A percentile compares a stretch with the other conserved stretches of the same genome.
These are phyloP conservation scores for Lepidurus packardi DNA, from an alignment of 1,140 invertebrate genomes.

Conservation along the genomic window DNA sequence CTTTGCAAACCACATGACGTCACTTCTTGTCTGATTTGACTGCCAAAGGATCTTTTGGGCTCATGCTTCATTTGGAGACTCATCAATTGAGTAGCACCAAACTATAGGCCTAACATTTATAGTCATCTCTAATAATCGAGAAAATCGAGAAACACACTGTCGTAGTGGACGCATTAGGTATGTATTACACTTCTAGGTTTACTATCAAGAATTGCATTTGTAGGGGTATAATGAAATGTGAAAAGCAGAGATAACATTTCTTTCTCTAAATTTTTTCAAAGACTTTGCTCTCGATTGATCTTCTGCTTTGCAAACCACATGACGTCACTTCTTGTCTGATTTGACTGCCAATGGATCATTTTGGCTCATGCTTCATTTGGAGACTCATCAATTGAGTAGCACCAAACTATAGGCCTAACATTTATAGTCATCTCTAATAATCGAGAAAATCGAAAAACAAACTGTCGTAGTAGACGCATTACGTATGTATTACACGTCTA, in stretches of 20 bases:
- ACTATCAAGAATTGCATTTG: no score
- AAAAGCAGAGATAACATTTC: background rate
- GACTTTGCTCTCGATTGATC: background rate
- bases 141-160: no score
- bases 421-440: no score
- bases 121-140: no score
- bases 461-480: no score
- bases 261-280: background rate
- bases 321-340: background rate
- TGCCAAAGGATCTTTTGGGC: background rate
- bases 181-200: no score
- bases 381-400: background rate
- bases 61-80: background rate
- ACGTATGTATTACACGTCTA: no score
- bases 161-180: no score
- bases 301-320: background rate
- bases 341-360: background rate
- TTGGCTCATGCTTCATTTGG: background rate
- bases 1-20: background rate
- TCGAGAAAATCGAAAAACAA: no score
- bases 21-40: background rate
- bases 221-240: no score
- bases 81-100: background rate
- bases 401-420: no score
- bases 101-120: no score